A percentile compares a stretch with the other conserved stretches of the same genome.
Conservation (phyloP, 2,113 vertebrate species). For the Petroica traversi region DNA sequence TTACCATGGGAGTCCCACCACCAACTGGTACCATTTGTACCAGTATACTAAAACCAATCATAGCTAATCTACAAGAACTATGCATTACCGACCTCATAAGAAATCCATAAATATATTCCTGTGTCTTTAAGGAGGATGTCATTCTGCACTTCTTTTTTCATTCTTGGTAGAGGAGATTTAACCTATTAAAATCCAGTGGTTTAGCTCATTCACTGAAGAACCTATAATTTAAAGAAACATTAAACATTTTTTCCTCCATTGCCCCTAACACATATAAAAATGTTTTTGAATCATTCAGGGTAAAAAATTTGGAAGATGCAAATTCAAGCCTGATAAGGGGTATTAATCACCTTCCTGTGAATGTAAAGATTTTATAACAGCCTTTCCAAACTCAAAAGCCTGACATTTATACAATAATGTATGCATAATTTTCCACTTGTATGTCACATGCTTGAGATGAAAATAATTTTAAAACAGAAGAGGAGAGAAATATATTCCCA, state of each 20-base stretch:
- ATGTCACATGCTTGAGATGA: constrained; percentile 54
- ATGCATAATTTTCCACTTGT: constrained; percentile 63
- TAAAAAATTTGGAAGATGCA: constrained; percentile 35
- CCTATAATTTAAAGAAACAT: neutral
- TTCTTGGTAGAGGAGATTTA: neutral
- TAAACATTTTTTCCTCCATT: neutral
- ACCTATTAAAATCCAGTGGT: constrained; percentile 16
- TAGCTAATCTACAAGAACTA: neutral
- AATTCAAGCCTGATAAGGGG: constrained; percentile 3
- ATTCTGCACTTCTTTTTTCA: neutral
- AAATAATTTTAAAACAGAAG: constrained; percentile 69
- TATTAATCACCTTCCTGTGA: constrained; percentile 56
- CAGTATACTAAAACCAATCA: neutral
- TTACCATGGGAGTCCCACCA: neutral
- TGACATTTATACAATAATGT: constrained; percentile 67
- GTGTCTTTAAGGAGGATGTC: neutral
- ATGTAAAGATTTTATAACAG: constrained; percentile 59
- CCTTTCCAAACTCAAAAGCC: constrained; percentile 62
- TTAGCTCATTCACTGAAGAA: constrained; percentile 5
- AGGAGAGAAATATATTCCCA: constrained; percentile 57
- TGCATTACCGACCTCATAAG: neutral
- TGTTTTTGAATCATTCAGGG: neutral
- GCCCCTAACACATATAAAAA: neutral
- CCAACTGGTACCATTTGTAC: neutral
- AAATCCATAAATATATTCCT: neutral